Base-by-base conservation (phyloP, 2,113 vertebrate species). In the Leucoraja erinaceus region DNA sequence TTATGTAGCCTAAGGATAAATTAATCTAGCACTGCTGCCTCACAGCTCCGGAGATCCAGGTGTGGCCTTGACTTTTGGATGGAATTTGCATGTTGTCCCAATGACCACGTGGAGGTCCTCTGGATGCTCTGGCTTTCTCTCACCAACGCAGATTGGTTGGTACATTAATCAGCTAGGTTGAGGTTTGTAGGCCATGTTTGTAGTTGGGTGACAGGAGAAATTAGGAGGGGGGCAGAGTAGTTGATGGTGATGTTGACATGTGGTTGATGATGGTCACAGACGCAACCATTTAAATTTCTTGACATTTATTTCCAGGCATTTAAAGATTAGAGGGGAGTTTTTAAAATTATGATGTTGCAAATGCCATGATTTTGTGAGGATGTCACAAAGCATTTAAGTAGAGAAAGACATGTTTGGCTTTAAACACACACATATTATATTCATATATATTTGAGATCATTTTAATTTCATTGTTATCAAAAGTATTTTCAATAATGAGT, bases 381-480 rank as follows among this genome's bases (percentile, higher is more conserved):
- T n/a, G 81, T 47, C 25, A 83, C 38, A 83, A 83, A 54, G 25
- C 56, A 88, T 63, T 88, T 88, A 18, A 8, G 59, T 63, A 16
- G 11, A 88, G 59, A 86, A 88, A 88, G 61, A 33, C 56, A 88
- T 59, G 28, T 59, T 59, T 59, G 28, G 7, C 0, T 25, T 25
- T 16, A 38, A 4, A 84, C 10, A n/a, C 22, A 59, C 25, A 56
- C n/a, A 63, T 28, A 59, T 11, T n/a, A n/a, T n/a, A n/a, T n/a
- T n/a, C n/a, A n/a, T n/a, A n/a, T 3, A 47, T 47, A 86, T 86
- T 86, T 86, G 12, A 59, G 12, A 38, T 5, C 54, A n/a, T 86
- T 86, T n/a, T 61, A 25, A 83, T 54, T 83, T 54, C 79, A 83
- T 83, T 54, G 54, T 83, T 54, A 86, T 86, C 81, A n/a, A 3